Evolutionary conservation across 2,113 vertebrate genomes (phyloP).

Genomic region (Notechis scutatus): DNA sequence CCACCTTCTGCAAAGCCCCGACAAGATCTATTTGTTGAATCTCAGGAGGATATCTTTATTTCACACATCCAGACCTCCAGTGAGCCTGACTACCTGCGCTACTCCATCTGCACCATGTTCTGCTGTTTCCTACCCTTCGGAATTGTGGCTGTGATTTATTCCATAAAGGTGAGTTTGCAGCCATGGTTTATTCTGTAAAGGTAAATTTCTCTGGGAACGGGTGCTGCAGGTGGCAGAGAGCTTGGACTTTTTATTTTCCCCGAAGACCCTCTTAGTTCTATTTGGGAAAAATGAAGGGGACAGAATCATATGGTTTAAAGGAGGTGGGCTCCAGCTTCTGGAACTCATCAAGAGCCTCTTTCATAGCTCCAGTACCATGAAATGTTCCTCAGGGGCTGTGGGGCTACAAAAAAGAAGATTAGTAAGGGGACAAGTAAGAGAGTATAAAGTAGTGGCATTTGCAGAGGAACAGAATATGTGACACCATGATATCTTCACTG

Average conservation of each 20-base stretch:
- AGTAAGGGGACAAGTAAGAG: background rate
- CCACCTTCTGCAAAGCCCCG: background rate
- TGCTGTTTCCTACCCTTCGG: conserved; percentile 77
- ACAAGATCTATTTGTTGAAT: background rate
- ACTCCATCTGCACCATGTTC: conserved; percentile 77
- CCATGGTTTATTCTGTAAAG: background rate
- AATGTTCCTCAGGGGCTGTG: background rate
- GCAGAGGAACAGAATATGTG: background rate
- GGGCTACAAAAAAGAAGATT: too few species aligned
- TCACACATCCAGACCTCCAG: background rate
- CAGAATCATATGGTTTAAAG: background rate
- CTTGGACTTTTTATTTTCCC: background rate
- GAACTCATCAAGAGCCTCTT: background rate
- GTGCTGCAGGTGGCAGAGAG: background rate
- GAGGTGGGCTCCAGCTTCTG: background rate
- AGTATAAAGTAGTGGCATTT: background rate
- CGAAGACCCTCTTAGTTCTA: background rate
- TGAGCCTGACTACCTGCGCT: conserved; percentile 69
- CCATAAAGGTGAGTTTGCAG: conserved; percentile 64
- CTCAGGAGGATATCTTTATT: background rate
- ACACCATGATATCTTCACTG: background rate
- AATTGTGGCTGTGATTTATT: conserved; percentile 69
- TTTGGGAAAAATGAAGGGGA: background rate
- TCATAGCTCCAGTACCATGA: background rate
- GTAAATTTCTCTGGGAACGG: background rate